Evolutionary conservation across 2,888 invertebrate species (phyloP).

Genomic region (Agrochola macilenta): DNA sequence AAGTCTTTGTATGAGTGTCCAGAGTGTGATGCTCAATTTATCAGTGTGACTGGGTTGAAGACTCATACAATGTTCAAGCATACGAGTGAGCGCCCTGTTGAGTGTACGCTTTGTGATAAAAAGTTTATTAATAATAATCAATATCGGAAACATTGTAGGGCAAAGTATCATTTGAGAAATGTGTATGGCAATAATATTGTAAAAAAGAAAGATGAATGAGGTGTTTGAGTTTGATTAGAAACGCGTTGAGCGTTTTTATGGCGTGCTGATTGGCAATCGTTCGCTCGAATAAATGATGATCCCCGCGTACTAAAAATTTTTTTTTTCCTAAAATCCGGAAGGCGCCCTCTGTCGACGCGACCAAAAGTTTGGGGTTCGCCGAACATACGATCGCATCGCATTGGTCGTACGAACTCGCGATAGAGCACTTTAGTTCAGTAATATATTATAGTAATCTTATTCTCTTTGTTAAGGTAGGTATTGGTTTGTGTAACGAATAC

Average conservation of each 20-base stretch:
- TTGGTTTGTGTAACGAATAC: background rate
- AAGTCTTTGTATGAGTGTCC: slow-evolving; percentile 59
- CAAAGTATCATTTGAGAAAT: slow-evolving; percentile 52
- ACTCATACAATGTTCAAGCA: slow-evolving; percentile 43
- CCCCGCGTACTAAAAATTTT: background rate
- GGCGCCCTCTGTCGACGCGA: background rate
- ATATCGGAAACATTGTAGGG: slow-evolving; percentile 35
- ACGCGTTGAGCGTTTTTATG: background rate
- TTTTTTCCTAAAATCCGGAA: too few species aligned
- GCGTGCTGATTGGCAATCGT: background rate
- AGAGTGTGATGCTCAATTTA: slow-evolving; percentile 27
- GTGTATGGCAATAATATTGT: slow-evolving; percentile 14
- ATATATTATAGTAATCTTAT: background rate
- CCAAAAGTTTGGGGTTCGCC: background rate
- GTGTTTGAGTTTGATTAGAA: background rate
- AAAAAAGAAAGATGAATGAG: background rate
- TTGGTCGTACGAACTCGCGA: background rate
- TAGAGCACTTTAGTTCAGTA: background rate
- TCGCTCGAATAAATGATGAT: background rate
- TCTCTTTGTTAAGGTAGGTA: background rate
- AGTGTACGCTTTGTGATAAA: slow-evolving; percentile 39
- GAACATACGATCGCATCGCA: background rate
- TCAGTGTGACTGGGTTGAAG: slow-evolving; percentile 3
- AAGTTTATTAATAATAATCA: slow-evolving; percentile 46
- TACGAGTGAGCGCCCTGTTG: slow-evolving; percentile 39